A percentile compares a stretch with the other conserved stretches of the same genome.
Conservation (phyloP, 2,888 invertebrate genomes). For the Eurytoma californica region DNA sequence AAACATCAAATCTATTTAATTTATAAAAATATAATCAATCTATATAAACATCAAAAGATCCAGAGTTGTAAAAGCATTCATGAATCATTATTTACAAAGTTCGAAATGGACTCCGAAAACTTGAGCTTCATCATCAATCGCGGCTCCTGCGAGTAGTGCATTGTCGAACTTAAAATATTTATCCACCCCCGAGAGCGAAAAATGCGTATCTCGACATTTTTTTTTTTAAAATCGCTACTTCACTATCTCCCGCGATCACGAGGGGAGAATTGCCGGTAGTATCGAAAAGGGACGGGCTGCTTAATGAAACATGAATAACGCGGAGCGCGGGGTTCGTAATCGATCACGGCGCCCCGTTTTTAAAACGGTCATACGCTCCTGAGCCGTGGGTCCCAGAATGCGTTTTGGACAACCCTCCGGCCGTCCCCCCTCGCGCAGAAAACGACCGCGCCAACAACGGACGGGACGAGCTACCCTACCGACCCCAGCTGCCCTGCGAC, state of each 20-base stretch:
- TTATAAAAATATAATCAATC: too few species aligned
- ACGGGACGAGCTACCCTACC: conserved; percentile 41
- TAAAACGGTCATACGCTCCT: conserved; percentile 35
- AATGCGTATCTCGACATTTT: too few species aligned
- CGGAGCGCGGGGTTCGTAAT: conserved; percentile 28
- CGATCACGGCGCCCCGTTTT: conserved; percentile 30
- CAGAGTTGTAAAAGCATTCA: too few species aligned
- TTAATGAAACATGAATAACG: conserved; percentile 50
- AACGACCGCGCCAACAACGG: conserved; percentile 22
- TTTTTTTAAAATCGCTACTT: conserved; percentile 15
- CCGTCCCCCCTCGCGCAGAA: background rate
- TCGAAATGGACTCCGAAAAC: too few species aligned
- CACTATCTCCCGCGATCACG: background rate
- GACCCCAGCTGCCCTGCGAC: background rate
- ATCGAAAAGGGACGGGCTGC: background rate
- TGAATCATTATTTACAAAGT: too few species aligned
- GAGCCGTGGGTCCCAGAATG: conserved; percentile 17
- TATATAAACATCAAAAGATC: too few species aligned
- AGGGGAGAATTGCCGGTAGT: background rate
- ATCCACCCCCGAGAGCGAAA: background rate
- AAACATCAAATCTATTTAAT: too few species aligned
- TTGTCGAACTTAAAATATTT: background rate
- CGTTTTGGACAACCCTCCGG: conserved; percentile 41
- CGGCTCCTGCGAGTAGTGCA: background rate
- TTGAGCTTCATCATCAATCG: background rate